Evolutionary conservation across 2,888 invertebrate genomes (phyloP), one percentile per base, ranked within the genome.

Genomic region (Nomada goodeniana): DNA sequence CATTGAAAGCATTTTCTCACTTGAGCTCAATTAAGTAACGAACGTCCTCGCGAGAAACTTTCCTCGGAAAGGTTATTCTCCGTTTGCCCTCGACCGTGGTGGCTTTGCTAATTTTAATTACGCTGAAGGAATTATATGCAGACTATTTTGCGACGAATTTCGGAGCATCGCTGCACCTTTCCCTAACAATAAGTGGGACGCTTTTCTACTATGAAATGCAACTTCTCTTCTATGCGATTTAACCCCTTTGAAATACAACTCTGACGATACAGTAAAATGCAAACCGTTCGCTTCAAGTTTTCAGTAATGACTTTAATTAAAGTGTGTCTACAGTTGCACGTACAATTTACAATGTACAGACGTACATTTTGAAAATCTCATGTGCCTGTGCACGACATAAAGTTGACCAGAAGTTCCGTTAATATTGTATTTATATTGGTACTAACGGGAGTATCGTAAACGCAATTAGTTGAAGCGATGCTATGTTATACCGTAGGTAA

Each of bases 1-100:
- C 84, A 74, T 81, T 84, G 67, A 70, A 65, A 82, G 78, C 80
- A n/a, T 79, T 84, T 84, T 74, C 68, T 71, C 18, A 47, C 42
- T 23, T 11, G 7, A 60, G 42, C 23, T 13, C 63, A 50, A 68
- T 67, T 52, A 79, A 50, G 53, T 72, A 18, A 15, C 15, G 15
- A 3, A 47, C 47, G 15, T 36, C 44, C 29, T 15, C 52, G n/a
- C 53, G n/a, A 61, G 47, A 26, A 50, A 53, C 29, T 15, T n/a
- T 42, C 55, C 36, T 52, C 0, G 2, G 11, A 29, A 50, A 42
- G 65, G 10, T 52, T 11, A 9, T 55, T 4, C 20, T 57, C 13
- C 13, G 23, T 20, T 57, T 20, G n/a, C 13, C 26, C 11, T 15
- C 7, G 2, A 1, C 47, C 13, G 10, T 53, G 7, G 11, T 15